These are phyloP conservation scores for Drosophila punjabiensis DNA, from an alignment of 1,140 invertebrate genomes.

Conservation along the genomic window DNA sequence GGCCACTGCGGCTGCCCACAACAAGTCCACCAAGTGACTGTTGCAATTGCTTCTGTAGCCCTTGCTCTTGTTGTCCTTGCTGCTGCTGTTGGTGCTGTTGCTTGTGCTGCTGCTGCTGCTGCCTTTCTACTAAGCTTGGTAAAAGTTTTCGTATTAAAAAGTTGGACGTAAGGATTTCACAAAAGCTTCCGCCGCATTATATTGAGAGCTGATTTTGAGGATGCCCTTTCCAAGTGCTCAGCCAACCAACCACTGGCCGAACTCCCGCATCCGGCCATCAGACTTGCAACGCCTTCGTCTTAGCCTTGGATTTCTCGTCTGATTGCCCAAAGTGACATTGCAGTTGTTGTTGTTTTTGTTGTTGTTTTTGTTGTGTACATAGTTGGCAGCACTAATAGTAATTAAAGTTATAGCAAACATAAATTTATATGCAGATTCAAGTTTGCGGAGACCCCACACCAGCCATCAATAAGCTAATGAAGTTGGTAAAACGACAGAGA, in stretches of 20 bases:
- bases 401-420: slow-evolving; percentile 76
- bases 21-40: slow-evolving; percentile 81
- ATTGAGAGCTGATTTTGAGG: slow-evolving; percentile 81
- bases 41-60: slow-evolving; percentile 77
- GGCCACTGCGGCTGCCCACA: slow-evolving; percentile 63
- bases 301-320: slow-evolving; percentile 60
- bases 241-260: slow-evolving; percentile 16
- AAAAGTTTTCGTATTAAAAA: slow-evolving; percentile 84
- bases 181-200: slow-evolving; percentile 82
- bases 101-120: slow-evolving; percentile 48
- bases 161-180: slow-evolving; percentile 83
- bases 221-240: slow-evolving; percentile 36
- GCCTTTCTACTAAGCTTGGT: slow-evolving; percentile 73
- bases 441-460: slow-evolving; percentile 13
- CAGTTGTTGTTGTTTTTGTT: slow-evolving; percentile 43
- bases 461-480: slow-evolving; percentile 51
- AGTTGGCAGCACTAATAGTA: slow-evolving; percentile 66
- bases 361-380: slow-evolving; percentile 24
- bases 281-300: slow-evolving; percentile 32
- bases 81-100: slow-evolving; percentile 33
- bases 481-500: slow-evolving; percentile 14
- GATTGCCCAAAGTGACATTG: slow-evolving; percentile 77
- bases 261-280: not conserved
- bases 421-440: slow-evolving; percentile 63
- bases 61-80: slow-evolving; percentile 45